Evolutionary conservation across 2,888 invertebrate species (phyloP).

Genomic region (Pristionchus fissidentatus): DNA sequence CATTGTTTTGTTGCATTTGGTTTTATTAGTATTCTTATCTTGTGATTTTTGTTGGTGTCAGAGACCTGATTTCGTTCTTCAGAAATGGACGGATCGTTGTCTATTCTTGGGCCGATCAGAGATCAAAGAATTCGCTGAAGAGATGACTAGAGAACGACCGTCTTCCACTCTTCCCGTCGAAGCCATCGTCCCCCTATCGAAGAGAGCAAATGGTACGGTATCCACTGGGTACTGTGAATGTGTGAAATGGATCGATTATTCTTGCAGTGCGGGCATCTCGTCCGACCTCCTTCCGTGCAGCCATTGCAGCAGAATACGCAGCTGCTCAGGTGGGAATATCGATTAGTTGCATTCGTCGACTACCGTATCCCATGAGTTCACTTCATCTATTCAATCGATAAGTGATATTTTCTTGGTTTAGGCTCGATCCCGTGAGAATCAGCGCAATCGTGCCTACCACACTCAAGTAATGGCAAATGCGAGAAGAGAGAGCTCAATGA

Average conservation of each 20-base stretch:
- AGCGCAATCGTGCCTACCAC: background rate
- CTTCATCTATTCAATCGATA: background rate
- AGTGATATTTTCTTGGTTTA: background rate
- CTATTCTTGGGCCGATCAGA: background rate
- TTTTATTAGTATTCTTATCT: too few relatives aligned
- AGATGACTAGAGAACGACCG: background rate
- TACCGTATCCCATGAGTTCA: too few relatives aligned
- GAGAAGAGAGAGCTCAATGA: background rate
- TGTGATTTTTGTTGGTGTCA: too few relatives aligned
- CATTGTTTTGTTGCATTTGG: too few relatives aligned
- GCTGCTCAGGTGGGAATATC: background rate
- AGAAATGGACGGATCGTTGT: background rate
- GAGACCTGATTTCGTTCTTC: background rate
- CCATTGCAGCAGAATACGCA: background rate
- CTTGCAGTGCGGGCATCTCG: slow-evolving; percentile 24
- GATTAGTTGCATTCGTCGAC: too few relatives aligned
- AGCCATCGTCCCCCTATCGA: background rate
- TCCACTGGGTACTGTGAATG: background rate
- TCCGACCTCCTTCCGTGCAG: slow-evolving; percentile 12
- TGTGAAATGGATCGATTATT: background rate
- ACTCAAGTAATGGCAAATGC: background rate
- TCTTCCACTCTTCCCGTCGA: background rate
- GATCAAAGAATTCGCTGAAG: background rate
- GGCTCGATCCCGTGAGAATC: background rate
- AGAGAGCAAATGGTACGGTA: background rate